Evolutionary conservation across 2,888 invertebrate species (phyloP).

Genomic region (Argyra leucocephala): DNA sequence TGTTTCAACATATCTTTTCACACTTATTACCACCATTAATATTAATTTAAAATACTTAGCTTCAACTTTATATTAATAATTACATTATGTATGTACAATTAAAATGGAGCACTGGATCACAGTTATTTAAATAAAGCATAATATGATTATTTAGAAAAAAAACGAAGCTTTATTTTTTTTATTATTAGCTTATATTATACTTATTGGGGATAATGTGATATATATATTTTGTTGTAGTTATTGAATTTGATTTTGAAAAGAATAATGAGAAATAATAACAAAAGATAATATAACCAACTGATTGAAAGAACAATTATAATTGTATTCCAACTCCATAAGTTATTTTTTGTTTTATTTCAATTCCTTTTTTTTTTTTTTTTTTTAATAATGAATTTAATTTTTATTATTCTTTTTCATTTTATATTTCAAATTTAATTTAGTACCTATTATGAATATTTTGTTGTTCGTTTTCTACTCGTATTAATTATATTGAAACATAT

Average conservation of each 20-base stretch:
- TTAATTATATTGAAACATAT: neutral
- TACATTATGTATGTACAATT: too few species aligned
- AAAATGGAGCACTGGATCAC: too few species aligned
- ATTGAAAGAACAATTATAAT: conserved; percentile 3
- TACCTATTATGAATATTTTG: neutral
- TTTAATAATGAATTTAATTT: too few species aligned
- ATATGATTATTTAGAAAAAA: too few species aligned
- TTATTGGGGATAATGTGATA: neutral
- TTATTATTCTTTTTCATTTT: neutral
- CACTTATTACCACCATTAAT: too few species aligned
- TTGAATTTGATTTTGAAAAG: neutral
- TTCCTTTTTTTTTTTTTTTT: neutral
- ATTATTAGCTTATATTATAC: neutral
- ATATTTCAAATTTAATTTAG: neutral
- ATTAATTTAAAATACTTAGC: too few species aligned
- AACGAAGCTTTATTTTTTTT: neutral
- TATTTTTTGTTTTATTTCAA: too few species aligned
- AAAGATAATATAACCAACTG: neutral
- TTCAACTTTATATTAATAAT: too few species aligned
- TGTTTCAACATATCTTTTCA: too few species aligned
- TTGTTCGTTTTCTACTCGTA: neutral
- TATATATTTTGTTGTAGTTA: neutral
- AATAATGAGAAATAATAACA: neutral
- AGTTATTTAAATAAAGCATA: too few species aligned
- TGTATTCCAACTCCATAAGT: neutral